Evolutionary conservation across 2,797 vertebrate species (phyloP), one percentile per base, ranked within the genome.

Genomic region (Podargus strigoides): DNA sequence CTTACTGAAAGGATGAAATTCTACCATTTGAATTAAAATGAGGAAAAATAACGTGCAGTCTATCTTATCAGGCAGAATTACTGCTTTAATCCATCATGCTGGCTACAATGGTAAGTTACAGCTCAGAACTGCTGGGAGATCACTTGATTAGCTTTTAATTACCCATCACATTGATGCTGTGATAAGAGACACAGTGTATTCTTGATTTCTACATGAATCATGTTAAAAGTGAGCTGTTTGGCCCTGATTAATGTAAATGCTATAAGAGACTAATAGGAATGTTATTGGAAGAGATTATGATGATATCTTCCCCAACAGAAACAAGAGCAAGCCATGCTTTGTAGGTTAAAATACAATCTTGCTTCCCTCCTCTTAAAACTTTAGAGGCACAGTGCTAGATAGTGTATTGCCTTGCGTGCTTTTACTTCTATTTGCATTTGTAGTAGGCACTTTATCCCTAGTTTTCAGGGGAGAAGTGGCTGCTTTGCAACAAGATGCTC

Each of bases 91-190:
- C 78, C 62, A 77, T 94, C 81, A 67, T 32, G 30, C 69, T 93
- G 68, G 39, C 13, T 87, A n/a, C 41, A 85, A 36, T 42, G 20
- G 42, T 58, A 82, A 90, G 37, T 77, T 85, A 72, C 32, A 32
- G 52, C 52, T 50, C 55, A 69, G 44, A 58, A 91, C 22, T 9
- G 0, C 50, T 72, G 46, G 42, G 52, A 87, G 28, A 86, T 36
- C 7, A 6, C 85, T 85, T 87, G 70, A 86, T 95, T 83, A 85
- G 46, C 63, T 93, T 70, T 62, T 96, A 94, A 94, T 93, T 83
- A 68, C 46, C 62, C n/a, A 47, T 74, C 80, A n/a, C 55, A 59
- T 19, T 66, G 88, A 70, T 93, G 30, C n/a, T 49, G 62, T 64
- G 83, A 59, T 84, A 90, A 79, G 44, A 87, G 80, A 70, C 19